phyloP scores from a whole-genome alignment of 2,113 vertebrate species.

The Lota lota region DNA sequence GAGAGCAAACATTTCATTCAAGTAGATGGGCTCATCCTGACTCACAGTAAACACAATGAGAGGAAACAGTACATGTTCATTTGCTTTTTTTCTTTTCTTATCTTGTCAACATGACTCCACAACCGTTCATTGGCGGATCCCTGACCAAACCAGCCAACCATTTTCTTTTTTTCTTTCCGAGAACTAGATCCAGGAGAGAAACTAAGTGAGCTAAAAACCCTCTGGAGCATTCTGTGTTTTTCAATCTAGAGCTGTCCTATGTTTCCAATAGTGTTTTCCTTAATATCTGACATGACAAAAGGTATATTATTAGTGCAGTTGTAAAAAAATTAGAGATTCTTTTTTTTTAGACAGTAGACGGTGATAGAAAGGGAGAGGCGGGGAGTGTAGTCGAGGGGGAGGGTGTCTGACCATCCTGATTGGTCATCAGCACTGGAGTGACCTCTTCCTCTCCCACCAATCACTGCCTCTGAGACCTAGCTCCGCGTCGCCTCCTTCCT shows the following conservation, averaged over 20 bases:
- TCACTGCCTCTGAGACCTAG: slow-evolving; percentile 72
- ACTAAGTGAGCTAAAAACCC: slow-evolving; percentile 2
- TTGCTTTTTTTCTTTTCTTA: slow-evolving; percentile 37
- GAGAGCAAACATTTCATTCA: slow-evolving; percentile 59
- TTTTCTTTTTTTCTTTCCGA: slow-evolving; percentile 26
- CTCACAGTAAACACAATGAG: slow-evolving; percentile 67
- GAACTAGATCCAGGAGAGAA: slow-evolving; percentile 54
- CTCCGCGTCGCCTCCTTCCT: slow-evolving; percentile 72
- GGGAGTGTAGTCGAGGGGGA: slow-evolving; percentile 23
- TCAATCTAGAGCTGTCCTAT: slow-evolving; percentile 50
- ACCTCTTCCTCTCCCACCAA: slow-evolving; percentile 40
- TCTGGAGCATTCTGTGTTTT: background rate
- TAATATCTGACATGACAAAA: slow-evolving; percentile 61
- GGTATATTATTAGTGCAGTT: slow-evolving; percentile 67
- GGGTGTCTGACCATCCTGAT: slow-evolving; percentile 32
- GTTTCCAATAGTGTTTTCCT: slow-evolving; percentile 50
- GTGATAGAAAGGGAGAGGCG: slow-evolving; percentile 34
- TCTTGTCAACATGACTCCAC: slow-evolving; percentile 53
- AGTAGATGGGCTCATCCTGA: slow-evolving; percentile 67
- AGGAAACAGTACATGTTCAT: slow-evolving; percentile 55
- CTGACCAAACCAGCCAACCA: slow-evolving; percentile 54
- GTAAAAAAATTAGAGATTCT: slow-evolving; percentile 14
- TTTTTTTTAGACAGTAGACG: slow-evolving; percentile 33
- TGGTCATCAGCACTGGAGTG: slow-evolving; percentile 35
- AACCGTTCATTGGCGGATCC: slow-evolving; percentile 51